Evolutionary conservation across 2,113 vertebrate genomes (phyloP).

Genomic region (Chascanopsetta lugubris): DNA sequence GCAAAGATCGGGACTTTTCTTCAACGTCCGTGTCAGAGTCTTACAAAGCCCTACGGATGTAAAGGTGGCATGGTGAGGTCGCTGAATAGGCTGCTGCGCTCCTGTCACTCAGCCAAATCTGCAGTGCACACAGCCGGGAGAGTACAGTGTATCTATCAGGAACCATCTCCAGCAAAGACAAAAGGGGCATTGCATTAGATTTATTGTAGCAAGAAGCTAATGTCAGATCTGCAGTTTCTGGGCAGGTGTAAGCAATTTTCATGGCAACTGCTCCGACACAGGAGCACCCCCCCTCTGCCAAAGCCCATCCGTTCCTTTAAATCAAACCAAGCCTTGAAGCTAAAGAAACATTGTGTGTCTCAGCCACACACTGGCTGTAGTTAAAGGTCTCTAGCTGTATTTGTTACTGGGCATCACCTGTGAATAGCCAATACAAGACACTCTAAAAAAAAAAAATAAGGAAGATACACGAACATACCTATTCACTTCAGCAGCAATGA

Average conservation of each 20-base stretch:
- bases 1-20: too few relatives aligned
- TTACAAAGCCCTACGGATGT: background rate
- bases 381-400: background rate
- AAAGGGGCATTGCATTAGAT: background rate
- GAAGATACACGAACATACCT: background rate
- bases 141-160: background rate
- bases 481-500: background rate
- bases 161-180: background rate
- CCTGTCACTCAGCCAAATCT: background rate
- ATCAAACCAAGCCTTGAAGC: background rate
- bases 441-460: too few relatives aligned
- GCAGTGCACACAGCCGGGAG: background rate
- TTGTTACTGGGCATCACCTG: background rate
- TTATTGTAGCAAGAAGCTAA: background rate
- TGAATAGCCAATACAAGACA: too few relatives aligned
- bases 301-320: background rate
- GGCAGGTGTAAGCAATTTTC: constrained; percentile 50
- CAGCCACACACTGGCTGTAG: background rate
- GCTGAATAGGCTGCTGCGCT: background rate
- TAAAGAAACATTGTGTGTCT: background rate
- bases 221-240: background rate
- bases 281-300: background rate
- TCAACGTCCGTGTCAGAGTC: too few relatives aligned
- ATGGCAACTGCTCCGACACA: constrained; percentile 31
- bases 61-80: background rate